Evolutionary conservation across 64 coral and sea anemone genomes (phyloP), one percentile per base, ranked within the genome.

Genomic region (Dendronephthya gigantea): DNA sequence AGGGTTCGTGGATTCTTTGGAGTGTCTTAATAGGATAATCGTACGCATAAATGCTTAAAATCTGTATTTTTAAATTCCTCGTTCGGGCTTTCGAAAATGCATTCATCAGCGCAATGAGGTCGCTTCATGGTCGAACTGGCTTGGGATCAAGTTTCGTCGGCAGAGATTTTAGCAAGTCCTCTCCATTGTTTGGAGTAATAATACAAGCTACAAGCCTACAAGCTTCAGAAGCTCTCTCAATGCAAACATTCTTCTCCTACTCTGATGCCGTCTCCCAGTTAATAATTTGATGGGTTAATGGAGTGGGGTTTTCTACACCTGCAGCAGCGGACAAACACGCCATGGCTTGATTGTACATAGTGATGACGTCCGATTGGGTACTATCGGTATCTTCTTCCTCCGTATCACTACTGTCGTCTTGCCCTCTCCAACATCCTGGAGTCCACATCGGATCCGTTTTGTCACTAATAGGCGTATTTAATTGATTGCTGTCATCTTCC

Each of bases 21-120:
- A 85, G 48, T 45, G 4, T 52, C 30, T 49, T 85, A 7, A 36
- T 27, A 9, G 83, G 14, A 55, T 52, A 85, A 6, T 36, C 1
- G 34, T 85, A 51, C 5, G 83, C 83, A 85, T 85, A 85, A 33
- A 85, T 19, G 49, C 83, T 85, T 12, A 85, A 30, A 36, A 85
- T 85, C 34, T 85, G 83, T 50, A 41, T 85, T 56, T 40, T 83
- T 49, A 83, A 8, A n/a, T 49, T 47, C 15, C 23, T 83, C 8
- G 82, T 83, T 83, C 38, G 82, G 10, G 82, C 82, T 17, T 85
- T 37, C 17, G 9, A 15, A 34, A 22, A 27, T 34, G 69, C 69
- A 31, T 27, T 19, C 83, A 85, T 85, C 4, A 85, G 83, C 17
- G 50, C 35, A 32, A 16, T 17, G 1, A 85, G 50, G 4, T 85